phyloP scores from a whole-genome alignment of 1,140 invertebrate species.

The Halesus radiatus region DNA sequence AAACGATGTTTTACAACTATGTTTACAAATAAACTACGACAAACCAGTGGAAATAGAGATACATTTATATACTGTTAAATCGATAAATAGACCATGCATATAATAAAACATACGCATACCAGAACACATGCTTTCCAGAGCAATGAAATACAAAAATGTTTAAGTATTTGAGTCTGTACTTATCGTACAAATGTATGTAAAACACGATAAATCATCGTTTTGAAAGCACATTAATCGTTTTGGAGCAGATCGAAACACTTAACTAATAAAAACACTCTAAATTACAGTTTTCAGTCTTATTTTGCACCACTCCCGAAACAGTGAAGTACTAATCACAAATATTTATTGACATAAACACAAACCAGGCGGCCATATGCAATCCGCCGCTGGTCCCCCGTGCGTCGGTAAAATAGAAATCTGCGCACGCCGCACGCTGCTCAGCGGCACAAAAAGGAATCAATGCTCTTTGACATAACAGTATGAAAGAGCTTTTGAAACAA shows the following conservation, averaged over 20 bases:
- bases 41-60: background rate
- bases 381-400: conserved; percentile 29
- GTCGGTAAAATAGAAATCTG: conserved; percentile 49
- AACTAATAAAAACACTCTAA: conserved; percentile 30
- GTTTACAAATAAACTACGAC: conserved; percentile 14
- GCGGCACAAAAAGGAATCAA: conserved; percentile 29
- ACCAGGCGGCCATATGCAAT: conserved; percentile 54
- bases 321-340: background rate
- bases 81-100: background rate
- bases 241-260: background rate
- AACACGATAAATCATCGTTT: conserved; percentile 31
- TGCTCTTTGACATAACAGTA: background rate
- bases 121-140: conserved; percentile 19
- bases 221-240: conserved; percentile 4
- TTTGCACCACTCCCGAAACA: conserved; percentile 44
- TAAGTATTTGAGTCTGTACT: conserved; percentile 33
- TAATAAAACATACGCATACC: background rate
- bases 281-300: conserved; percentile 15
- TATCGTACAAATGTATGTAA: conserved; percentile 44
- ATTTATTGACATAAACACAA: conserved; percentile 54
- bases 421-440: conserved; percentile 6
- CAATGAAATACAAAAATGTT: conserved; percentile 32
- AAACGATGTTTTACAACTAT: background rate
- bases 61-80: conserved; percentile 13
- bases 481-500: background rate